Evolutionary conservation across 2,888 invertebrate species (phyloP), one percentile per base, ranked within the genome.

Genomic region (Pristionchus exspectatus): DNA sequence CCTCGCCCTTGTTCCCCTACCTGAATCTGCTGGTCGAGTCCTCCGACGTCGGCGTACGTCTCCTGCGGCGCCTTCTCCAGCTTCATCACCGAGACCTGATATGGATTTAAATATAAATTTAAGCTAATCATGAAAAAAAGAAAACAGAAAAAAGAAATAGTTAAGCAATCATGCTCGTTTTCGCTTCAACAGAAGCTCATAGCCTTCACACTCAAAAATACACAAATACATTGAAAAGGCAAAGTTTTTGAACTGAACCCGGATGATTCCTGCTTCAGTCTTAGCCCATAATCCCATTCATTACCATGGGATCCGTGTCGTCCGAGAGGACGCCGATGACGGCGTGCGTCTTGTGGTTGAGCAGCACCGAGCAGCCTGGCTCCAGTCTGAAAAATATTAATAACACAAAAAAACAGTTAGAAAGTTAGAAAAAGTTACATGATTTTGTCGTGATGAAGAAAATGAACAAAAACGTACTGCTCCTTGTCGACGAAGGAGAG

Each of bases 401-500:
- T 10, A 1, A 33, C 54, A 54, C 3, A 83, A 27, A 83, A n/a
- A 50, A 44, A 85, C 14, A 9, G 59, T 24, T 63, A 16, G 7
- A 56, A n/a, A n/a, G 69, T 10, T 33, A 74, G n/a, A n/a, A n/a
- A n/a, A n/a, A n/a, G n/a, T n/a, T n/a, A n/a, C n/a, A n/a, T n/a
- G n/a, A n/a, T n/a, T n/a, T n/a, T n/a, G n/a, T n/a, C n/a, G n/a
- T 38, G 38, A 38, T 72, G 44, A 72, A 30, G 33, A 72, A 38
- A 30, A 72, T 44, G n/a, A 50, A 10, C 16, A 7, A 44, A 21
- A 56, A 89, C 81, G 33, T 16, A 84, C 95, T 99, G 98, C 95
- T 99, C 99, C 95, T 99, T 99, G 96, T 99, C 99, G 54, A 99
- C 99, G 96, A 99, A 99, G 0, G 98, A 98, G 93, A 99, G 96